A percentile compares a stretch with the other conserved stretches of the same genome.
Conservation (phyloP, 2,888 invertebrate genomes). For the Chrysotoxum bicinctum region DNA sequence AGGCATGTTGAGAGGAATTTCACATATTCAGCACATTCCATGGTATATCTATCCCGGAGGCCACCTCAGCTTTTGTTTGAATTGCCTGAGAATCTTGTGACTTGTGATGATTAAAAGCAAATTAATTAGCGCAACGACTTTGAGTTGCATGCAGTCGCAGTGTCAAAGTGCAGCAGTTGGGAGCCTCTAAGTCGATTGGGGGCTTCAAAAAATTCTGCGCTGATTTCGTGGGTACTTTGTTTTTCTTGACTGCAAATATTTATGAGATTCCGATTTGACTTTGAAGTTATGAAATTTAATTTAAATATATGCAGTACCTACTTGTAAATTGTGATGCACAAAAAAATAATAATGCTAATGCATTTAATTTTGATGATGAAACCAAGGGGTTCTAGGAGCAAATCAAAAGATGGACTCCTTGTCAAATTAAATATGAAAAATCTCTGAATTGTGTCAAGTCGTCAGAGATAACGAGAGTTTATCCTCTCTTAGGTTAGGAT, state of each 20-base stretch:
- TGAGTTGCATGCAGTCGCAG: slow-evolving; percentile 1
- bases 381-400: background rate
- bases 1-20: background rate
- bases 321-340: background rate
- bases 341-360: background rate
- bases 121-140: slow-evolving; percentile 30
- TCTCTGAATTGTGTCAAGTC: background rate
- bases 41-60: background rate
- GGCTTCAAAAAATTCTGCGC: background rate
- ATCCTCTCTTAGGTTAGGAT: background rate
- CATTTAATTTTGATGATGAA: background rate
- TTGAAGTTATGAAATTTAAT: background rate
- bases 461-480: slow-evolving; percentile 6
- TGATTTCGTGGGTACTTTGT: background rate
- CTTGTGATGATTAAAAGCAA: slow-evolving; percentile 28
- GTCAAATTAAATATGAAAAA: slow-evolving; percentile 6
- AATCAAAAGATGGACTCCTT: background rate
- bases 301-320: background rate
- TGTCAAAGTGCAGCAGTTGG: background rate
- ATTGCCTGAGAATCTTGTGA: slow-evolving; percentile 14
- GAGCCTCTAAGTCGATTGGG: background rate
- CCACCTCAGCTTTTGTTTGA: slow-evolving; percentile 16
- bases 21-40: background rate
- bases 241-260: background rate
- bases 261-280: background rate